Percentiles rank a stretch among this genome's conserved stretches.
These are phyloP conservation scores for Apis dorsata DNA, from an alignment of 1,140 invertebrate genomes.

Conservation along the genomic window DNA sequence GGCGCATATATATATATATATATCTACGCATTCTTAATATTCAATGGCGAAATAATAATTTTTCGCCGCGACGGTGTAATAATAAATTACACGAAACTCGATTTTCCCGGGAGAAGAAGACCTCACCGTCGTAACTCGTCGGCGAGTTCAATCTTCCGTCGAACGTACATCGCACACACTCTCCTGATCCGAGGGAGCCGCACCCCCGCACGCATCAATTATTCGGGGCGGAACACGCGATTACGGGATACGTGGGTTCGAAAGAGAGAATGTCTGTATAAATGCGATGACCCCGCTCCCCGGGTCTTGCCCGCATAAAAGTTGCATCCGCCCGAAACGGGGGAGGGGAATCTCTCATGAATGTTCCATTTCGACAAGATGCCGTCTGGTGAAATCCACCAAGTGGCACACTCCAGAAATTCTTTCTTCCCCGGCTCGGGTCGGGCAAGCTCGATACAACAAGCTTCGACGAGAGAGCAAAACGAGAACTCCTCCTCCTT, in stretches of 20 bases:
- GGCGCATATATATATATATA: too few relatives aligned
- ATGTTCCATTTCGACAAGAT: conserved; percentile 62
- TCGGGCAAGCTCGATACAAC: not conserved
- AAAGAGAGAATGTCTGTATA: conserved; percentile 58
- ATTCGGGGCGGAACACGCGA: conserved; percentile 54
- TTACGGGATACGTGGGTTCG: conserved; percentile 54
- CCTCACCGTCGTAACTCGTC: conserved; percentile 11
- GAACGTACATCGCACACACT: conserved; percentile 5
- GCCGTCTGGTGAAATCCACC: conserved; percentile 36
- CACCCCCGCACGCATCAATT: conserved; percentile 53
- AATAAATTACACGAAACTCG: conserved; percentile 12
- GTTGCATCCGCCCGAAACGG: conserved; percentile 52
- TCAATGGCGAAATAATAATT: conserved; percentile 1
- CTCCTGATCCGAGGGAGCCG: not conserved
- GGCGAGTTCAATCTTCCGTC: conserved; percentile 31
- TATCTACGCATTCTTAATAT: not conserved
- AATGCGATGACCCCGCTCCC: conserved; percentile 44
- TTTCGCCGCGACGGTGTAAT: not conserved
- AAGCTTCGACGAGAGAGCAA: not conserved
- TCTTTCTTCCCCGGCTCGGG: not conserved
- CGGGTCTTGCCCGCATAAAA: conserved; percentile 61
- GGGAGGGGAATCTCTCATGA: conserved; percentile 50
- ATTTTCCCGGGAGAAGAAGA: not conserved
- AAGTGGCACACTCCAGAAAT: conserved; percentile 25
- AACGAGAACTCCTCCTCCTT: not conserved